A percentile compares a stretch with the other conserved stretches of the same genome.
Evolutionary conservation across 2,888 invertebrate genomes (phyloP).

Genomic region (Achlya flavicornis): DNA sequence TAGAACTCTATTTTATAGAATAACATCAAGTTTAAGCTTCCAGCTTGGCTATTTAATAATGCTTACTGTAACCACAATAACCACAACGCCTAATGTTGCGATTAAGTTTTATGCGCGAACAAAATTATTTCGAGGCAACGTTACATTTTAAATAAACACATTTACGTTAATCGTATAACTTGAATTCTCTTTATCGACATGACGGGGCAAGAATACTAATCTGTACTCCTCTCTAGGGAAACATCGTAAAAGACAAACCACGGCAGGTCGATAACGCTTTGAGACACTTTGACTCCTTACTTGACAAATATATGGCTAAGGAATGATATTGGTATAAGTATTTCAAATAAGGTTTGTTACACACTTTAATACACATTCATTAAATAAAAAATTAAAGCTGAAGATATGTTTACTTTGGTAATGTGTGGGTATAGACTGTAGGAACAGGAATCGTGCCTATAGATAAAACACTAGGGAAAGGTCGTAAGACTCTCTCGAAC

Average conservation of each 20-base stretch:
- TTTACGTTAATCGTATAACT: conserved; percentile 14
- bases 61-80: conserved; percentile 16
- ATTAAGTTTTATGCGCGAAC: conserved; percentile 18
- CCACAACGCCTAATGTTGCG: conserved; percentile 17
- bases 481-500: no score
- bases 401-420: no score
- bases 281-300: neutral
- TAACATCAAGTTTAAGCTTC: neutral
- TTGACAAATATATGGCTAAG: neutral
- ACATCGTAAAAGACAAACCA: conserved; percentile 8
- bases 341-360: no score
- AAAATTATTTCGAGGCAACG: conserved; percentile 20
- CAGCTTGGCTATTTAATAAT: neutral
- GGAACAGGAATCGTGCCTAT: no score
- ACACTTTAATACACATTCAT: no score
- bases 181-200: conserved; percentile 13
- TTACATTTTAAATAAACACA: conserved; percentile 14
- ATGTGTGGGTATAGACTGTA: no score
- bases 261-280: conserved; percentile 3
- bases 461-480: no score
- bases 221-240: conserved; percentile 7
- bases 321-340: no score
- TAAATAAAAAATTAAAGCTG: no score
- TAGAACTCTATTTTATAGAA: neutral
- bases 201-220: conserved; percentile 15